Evolutionary conservation across 2,113 vertebrate species (phyloP), one percentile per base, ranked within the genome.

Genomic region (Gymnobelideus leadbeateri): DNA sequence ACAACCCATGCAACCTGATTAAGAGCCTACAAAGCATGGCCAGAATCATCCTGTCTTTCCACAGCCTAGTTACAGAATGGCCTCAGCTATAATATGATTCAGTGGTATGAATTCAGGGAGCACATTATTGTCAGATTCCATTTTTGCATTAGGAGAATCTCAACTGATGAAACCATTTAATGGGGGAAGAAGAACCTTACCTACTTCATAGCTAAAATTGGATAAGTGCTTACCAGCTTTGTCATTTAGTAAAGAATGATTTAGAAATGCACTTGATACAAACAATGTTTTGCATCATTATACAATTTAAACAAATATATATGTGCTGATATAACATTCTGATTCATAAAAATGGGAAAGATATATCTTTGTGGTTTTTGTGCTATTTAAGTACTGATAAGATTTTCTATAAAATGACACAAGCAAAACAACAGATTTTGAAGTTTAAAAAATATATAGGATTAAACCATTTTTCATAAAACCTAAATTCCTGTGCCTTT

Each of bases 251-350:
- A 43, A 77, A 77, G 37, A 84, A 84, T 43, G n/a, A 84, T 84
- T 84, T 84, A 43, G 68, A 84, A 84, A 84, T 43, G 23, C 2
- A 8, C 68, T 84, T 43, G 19, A 21, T 84, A 21, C 37, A 77
- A 68, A 84, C 37, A 68, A 68, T 37, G 54, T 55, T 96, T 37
- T 93, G 37, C 93, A 54, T 61, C n/a, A 12, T 91, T 95, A 46
- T 31, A 23, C 51, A 55, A 53, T 21, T 25, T 49, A 90, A 28
- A 9, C 2, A 90, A n/a, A 19, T 96, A 91, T 91, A 31, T 89
- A 47, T 37, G 57, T 84, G 16, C 68, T 43, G 6, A 84, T 84
- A 19, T 43, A 43, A 3, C n/a, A 84, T 84, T 84, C n/a, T 43
- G 37, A 84, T 23, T 43, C 68, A 84, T 84, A 84, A 84, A 43